A percentile compares a stretch with the other conserved stretches of the same genome.
These are phyloP conservation scores for Desoria tigrina DNA, from an alignment of 2,888 invertebrate species.

Conservation along the genomic window DNA sequence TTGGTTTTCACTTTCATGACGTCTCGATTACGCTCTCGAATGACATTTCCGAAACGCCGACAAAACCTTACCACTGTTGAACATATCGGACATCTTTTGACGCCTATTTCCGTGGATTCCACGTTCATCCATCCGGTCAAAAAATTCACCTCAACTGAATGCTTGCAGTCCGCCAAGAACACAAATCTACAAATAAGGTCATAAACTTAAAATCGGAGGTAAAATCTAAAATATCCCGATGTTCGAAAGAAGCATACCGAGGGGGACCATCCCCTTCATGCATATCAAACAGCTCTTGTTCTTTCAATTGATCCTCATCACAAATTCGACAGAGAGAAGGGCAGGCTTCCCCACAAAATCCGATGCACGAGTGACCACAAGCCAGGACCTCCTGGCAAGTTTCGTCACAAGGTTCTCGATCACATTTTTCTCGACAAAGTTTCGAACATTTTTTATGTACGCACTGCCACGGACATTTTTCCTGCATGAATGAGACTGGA, in stretches of 20 bases:
- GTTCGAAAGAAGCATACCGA: too few relatives aligned
- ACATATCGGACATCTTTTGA: slow-evolving; percentile 29
- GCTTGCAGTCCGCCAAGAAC: slow-evolving; percentile 55
- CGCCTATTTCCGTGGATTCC: slow-evolving; percentile 50
- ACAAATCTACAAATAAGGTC: slow-evolving; percentile 54
- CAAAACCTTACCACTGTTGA: slow-evolving; percentile 26
- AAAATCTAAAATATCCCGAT: too few relatives aligned
- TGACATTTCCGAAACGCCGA: slow-evolving; percentile 29
- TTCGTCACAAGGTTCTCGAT: slow-evolving; percentile 55
- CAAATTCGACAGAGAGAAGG: slow-evolving; percentile 65
- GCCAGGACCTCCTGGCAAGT: slow-evolving; percentile 55
- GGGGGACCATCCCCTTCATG: slow-evolving; percentile 39
- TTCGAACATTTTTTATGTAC: slow-evolving; percentile 36
- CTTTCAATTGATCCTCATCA: slow-evolving; percentile 55
- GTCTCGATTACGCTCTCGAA: slow-evolving; percentile 37
- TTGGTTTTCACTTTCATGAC: slow-evolving; percentile 48
- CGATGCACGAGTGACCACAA: slow-evolving; percentile 59
- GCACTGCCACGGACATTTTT: slow-evolving; percentile 41
- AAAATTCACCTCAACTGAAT: slow-evolving; percentile 56
- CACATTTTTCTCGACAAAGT: slow-evolving; percentile 55
- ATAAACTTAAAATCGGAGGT: too few relatives aligned
- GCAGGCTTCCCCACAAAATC: slow-evolving; percentile 73
- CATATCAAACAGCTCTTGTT: slow-evolving; percentile 22
- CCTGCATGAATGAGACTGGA: too few relatives aligned
- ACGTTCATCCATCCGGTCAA: slow-evolving; percentile 55